phyloP scores from a whole-genome alignment of 2,113 vertebrate species.

The Python bivittatus region DNA sequence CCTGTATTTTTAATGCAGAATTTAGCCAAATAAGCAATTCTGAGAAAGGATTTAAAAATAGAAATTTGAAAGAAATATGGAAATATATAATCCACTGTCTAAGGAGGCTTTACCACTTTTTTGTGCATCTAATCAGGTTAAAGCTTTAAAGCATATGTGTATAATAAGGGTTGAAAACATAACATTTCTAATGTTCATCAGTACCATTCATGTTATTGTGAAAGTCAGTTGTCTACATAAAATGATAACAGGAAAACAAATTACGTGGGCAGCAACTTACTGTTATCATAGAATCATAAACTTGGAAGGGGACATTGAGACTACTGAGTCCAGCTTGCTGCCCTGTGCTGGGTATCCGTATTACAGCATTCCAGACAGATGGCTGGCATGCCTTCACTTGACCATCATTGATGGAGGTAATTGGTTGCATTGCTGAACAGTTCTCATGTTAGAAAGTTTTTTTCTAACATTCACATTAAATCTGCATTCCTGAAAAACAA shows the following conservation, averaged over 20 bases:
- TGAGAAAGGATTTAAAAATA: conserved; percentile 16
- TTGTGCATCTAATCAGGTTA: conserved; percentile 31
- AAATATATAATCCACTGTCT: conserved; percentile 49
- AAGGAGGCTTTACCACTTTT: conserved; percentile 45
- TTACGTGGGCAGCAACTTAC: not conserved
- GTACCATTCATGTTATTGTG: not conserved
- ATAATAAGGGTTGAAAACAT: not conserved
- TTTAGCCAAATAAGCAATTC: not conserved
- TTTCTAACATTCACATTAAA: not conserved
- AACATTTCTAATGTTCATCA: not conserved
- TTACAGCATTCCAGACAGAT: not conserved
- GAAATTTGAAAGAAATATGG: conserved; percentile 40
- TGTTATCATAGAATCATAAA: not conserved
- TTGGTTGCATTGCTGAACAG: not conserved
- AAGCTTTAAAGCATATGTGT: conserved; percentile 30
- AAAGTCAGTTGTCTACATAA: not conserved
- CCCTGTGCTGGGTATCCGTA: not conserved
- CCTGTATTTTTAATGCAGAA: conserved; percentile 4
- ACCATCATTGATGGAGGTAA: not conserved
- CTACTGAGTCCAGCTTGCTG: not conserved
- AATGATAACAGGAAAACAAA: not conserved
- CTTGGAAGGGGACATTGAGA: not conserved
- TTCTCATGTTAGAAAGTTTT: not conserved
- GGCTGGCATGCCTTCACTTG: not conserved
- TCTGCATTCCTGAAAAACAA: not conserved